Evolutionary conservation across 1,140 invertebrate species (phyloP).

Genomic region (Popillia japonica): DNA sequence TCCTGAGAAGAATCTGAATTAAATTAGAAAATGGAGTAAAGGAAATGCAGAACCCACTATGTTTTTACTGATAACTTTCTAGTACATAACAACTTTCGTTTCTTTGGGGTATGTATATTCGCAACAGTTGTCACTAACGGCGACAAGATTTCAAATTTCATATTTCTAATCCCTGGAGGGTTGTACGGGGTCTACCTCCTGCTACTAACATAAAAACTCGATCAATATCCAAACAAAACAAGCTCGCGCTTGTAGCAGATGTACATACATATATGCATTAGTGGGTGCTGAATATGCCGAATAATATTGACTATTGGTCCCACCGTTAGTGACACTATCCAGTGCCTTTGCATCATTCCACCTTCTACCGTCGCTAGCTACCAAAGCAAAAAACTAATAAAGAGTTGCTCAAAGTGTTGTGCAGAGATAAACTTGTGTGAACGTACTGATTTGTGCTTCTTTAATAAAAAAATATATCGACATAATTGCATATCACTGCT

Average conservation of each 20-base stretch:
- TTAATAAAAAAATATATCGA: conserved; percentile 1
- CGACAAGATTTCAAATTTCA: conserved; percentile 27
- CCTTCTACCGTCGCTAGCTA: background rate
- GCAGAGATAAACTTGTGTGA: conserved; percentile 21
- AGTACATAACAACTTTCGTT: no score
- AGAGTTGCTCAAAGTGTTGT: background rate
- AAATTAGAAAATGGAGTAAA: no score
- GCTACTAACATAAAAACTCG: conserved; percentile 18
- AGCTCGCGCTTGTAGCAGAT: conserved; percentile 41
- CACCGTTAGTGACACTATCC: background rate
- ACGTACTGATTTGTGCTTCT: conserved; percentile 2
- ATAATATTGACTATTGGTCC: conserved; percentile 40
- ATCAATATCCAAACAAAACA: conserved; percentile 29
- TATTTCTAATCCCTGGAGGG: conserved; percentile 6
- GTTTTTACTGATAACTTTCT: no score
- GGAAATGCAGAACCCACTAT: no score
- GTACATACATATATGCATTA: conserved; percentile 50
- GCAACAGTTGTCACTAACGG: background rate
- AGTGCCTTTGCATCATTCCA: background rate
- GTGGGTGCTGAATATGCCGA: conserved; percentile 42
- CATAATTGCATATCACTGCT: background rate
- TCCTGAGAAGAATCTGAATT: no score
- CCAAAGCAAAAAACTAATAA: background rate
- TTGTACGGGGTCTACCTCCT: background rate
- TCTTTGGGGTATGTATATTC: no score